These are phyloP conservation scores for Nixonia krombeini DNA, from an alignment of 1,140 invertebrate species.

Conservation along the genomic window DNA sequence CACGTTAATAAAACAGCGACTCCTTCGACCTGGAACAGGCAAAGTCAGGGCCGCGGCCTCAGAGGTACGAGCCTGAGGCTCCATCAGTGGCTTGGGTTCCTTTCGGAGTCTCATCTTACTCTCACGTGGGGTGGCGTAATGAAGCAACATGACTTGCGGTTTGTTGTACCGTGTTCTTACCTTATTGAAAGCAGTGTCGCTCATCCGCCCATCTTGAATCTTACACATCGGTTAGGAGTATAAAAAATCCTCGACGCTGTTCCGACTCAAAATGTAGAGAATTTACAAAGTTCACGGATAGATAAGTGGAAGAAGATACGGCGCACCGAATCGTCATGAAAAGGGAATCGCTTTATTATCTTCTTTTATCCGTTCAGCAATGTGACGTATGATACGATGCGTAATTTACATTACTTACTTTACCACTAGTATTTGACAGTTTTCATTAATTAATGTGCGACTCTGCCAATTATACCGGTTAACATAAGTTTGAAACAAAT, in stretches of 20 bases:
- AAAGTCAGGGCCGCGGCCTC: neutral
- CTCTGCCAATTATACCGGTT: too few relatives aligned
- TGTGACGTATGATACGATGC: too few relatives aligned
- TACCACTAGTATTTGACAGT: too few relatives aligned
- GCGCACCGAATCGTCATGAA: too few relatives aligned
- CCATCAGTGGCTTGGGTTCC: conserved; percentile 55
- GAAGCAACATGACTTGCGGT: conserved; percentile 69
- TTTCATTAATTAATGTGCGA: too few relatives aligned
- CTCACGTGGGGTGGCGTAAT: conserved; percentile 65
- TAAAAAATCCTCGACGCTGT: neutral
- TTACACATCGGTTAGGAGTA: neutral
- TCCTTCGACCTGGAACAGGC: neutral
- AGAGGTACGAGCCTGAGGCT: conserved; percentile 11
- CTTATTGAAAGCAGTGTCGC: conserved; percentile 70
- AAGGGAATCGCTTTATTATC: too few relatives aligned
- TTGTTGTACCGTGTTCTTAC: conserved; percentile 64
- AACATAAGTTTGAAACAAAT: too few relatives aligned
- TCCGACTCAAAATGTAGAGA: too few relatives aligned
- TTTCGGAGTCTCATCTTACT: conserved; percentile 63
- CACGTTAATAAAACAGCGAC: conserved; percentile 8
- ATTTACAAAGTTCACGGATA: too few relatives aligned
- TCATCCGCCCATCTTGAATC: conserved; percentile 49
- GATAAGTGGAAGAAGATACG: too few relatives aligned
- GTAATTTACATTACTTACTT: too few relatives aligned
- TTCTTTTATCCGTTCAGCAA: too few relatives aligned